phyloP scores from a whole-genome alignment of 2,888 invertebrate genomes.

The Tipula vernalis region DNA sequence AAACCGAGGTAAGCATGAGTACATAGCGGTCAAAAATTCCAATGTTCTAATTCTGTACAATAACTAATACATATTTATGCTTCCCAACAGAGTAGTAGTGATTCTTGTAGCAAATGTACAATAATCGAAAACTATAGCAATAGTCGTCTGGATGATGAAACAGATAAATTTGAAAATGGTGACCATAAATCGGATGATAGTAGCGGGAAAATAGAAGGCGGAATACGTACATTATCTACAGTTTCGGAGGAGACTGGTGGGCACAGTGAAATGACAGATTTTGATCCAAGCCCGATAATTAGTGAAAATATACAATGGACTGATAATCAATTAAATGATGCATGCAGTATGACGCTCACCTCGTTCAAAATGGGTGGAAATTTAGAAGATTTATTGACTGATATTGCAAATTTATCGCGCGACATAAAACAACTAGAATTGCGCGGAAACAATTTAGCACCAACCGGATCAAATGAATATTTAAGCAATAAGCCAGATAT shows the following conservation, averaged over 20 bases:
- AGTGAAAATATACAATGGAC: neutral
- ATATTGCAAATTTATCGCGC: slow-evolving; percentile 47
- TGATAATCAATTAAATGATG: neutral
- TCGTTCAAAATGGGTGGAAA: slow-evolving; percentile 43
- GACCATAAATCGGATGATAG: neutral
- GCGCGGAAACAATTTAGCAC: slow-evolving; percentile 20
- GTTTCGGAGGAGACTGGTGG: neutral
- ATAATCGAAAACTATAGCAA: neutral
- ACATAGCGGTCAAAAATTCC: neutral
- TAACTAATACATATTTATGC: neutral
- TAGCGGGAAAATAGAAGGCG: neutral
- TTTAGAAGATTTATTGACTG: slow-evolving; percentile 53
- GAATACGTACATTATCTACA: neutral
- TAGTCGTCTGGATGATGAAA: neutral
- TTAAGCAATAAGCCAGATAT: neutral
- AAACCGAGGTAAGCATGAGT: neutral
- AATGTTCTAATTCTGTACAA: neutral
- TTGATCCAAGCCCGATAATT: neutral
- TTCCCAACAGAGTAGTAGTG: slow-evolving; percentile 4
- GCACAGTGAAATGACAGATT: neutral
- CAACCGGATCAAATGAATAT: neutral
- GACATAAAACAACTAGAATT: slow-evolving; percentile 32
- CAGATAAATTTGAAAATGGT: neutral
- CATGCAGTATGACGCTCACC: neutral
- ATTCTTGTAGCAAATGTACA: neutral